Evolutionary conservation across 2,888 invertebrate genomes (phyloP), one percentile per base, ranked within the genome.

Genomic region (Nephrotoma flavescens): DNA sequence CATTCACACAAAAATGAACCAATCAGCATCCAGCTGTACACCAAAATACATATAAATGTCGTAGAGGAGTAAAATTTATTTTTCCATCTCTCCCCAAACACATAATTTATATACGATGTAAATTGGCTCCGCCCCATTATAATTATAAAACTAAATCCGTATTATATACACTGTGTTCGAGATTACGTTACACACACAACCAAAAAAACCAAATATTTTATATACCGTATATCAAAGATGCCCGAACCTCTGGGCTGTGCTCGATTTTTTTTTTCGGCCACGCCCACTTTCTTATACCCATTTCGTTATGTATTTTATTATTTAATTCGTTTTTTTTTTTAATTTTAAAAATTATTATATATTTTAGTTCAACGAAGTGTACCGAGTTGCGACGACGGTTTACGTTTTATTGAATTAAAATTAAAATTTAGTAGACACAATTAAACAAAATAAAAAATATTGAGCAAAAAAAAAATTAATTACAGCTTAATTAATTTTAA

Each of bases 331-430:
- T 71, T 71, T 71, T 71, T 71, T 71, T 71, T 71, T 71, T 71
- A 31, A 71, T 31, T 71, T 71, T 71, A 31, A 71, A 84, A 84
- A 84, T 84, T 84, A 42, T 15, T 84, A 15, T 84, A 84, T 42
- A 42, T 84, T 86, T 86, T 52, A 86, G 86, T 86, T 86, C 41
- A 52, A 86, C 86, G 86, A 86, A 86, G 57, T 44, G 86, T 86
- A 44, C 86, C 86, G 86, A 86, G 52, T 86, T 57, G 86, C 41
- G 41, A 86, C 86, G 86, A 86, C 86, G 86, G 52, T 52, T 45
- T 45, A 86, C 71, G 71, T 71, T 86, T 86, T 45, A 45, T 45
- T 31, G 44, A 47, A 86, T 84, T 84, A 84, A 84, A 84, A 84
- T 84, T 84, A 42, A 84, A 42, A 41, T 84, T 41, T 84, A 42